phyloP scores from a whole-genome alignment of 30 jellyfish, hydroid and myxozoan genomes.

The Pelagia noctiluca region DNA sequence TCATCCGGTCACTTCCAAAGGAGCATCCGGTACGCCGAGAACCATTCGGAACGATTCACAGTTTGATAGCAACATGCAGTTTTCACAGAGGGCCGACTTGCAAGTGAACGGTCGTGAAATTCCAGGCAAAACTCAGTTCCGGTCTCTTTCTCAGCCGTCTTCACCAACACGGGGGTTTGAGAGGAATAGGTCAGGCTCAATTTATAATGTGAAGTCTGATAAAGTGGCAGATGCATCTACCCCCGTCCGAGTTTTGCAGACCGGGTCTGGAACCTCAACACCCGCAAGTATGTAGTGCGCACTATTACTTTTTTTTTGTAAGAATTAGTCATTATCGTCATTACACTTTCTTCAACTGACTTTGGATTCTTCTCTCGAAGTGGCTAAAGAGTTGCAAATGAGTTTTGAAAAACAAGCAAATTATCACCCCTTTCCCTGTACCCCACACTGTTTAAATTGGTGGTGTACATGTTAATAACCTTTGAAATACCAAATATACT shows the following conservation, averaged over 20 bases:
- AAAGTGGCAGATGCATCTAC: constrained; percentile 14
- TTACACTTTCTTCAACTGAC: too few relatives aligned
- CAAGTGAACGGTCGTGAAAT: background rate
- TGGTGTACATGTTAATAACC: too few relatives aligned
- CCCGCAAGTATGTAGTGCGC: constrained; percentile 27
- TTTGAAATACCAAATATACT: too few relatives aligned
- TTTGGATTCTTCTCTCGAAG: too few relatives aligned
- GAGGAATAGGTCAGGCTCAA: constrained; percentile 13
- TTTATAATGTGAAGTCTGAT: constrained; percentile 11
- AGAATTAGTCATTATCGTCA: too few relatives aligned
- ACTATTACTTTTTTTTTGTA: too few relatives aligned
- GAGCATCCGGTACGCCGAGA: constrained; percentile 58
- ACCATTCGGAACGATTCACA: constrained; percentile 2
- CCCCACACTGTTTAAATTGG: too few relatives aligned
- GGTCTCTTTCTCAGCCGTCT: constrained; percentile 41
- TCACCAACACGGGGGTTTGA: constrained; percentile 33
- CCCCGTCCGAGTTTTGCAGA: constrained; percentile 41
- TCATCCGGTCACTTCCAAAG: constrained; percentile 55
- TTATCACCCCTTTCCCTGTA: too few relatives aligned
- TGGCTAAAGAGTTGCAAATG: too few relatives aligned
- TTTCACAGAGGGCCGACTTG: background rate
- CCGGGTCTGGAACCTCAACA: background rate
- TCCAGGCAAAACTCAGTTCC: background rate
- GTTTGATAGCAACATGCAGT: background rate
- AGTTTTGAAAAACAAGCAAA: too few relatives aligned